phyloP scores from a whole-genome alignment of 2,888 invertebrate species.

The Apodemia duryi region DNA sequence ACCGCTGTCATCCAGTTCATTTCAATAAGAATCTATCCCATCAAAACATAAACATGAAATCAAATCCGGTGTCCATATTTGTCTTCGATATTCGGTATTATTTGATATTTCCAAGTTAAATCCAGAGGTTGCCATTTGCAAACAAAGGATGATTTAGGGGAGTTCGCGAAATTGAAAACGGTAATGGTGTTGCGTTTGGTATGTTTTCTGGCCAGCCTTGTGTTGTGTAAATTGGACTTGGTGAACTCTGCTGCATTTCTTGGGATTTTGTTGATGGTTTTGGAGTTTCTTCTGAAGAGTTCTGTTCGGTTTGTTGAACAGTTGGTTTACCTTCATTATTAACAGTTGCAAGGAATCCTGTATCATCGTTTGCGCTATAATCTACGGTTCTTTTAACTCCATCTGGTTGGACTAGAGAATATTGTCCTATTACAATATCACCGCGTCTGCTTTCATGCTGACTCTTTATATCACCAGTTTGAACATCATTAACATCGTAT shows the following conservation, averaged over 20 bases:
- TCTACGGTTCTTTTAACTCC: conserved; percentile 76
- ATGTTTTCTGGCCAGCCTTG: conserved; percentile 33
- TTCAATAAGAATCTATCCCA: too few relatives aligned
- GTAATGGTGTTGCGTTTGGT: conserved; percentile 38
- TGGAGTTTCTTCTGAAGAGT: conserved; percentile 31
- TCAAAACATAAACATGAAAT: neutral
- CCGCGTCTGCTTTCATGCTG: conserved; percentile 74
- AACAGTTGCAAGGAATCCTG: conserved; percentile 76
- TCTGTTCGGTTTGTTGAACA: conserved; percentile 28
- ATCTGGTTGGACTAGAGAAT: conserved; percentile 75
- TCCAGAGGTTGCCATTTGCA: conserved; percentile 46
- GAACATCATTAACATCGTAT: conserved; percentile 74
- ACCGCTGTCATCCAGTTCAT: too few relatives aligned
- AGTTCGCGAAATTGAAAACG: conserved; percentile 52
- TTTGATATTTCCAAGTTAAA: conserved; percentile 36
- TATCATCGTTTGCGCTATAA: conserved; percentile 73
- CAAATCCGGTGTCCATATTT: conserved; percentile 36
- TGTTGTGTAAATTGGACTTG: conserved; percentile 32
- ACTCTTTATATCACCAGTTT: conserved; percentile 76
- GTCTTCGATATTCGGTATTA: conserved; percentile 17
- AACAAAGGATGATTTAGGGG: conserved; percentile 56
- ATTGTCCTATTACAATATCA: conserved; percentile 74
- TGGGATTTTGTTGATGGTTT: conserved; percentile 34
- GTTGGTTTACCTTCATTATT: conserved; percentile 48
- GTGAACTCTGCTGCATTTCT: conserved; percentile 29